These are phyloP conservation scores for Atlantisia rogersi DNA, from an alignment of 2,113 vertebrate species.

Conservation along the genomic window DNA sequence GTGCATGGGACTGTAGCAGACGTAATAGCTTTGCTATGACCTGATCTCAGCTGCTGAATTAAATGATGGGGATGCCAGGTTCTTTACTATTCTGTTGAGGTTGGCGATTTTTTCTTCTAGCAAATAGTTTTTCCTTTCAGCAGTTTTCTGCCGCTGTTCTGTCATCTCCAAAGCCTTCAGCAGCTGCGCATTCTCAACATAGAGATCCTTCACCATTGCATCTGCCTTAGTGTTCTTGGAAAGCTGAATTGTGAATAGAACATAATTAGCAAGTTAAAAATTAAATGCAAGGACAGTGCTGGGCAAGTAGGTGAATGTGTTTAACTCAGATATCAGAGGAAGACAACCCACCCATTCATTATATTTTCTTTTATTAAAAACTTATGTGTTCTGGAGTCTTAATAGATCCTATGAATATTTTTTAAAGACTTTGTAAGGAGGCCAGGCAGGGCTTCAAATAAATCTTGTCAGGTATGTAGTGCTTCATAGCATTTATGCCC, in stretches of 20 bases:
- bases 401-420: accelerated
- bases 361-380: neutral
- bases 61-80: conserved; percentile 80
- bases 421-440: neutral
- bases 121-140: conserved; percentile 92
- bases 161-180: conserved; percentile 89
- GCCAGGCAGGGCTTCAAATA: accelerated
- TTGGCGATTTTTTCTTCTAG: conserved; percentile 93
- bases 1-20: conserved; percentile 24
- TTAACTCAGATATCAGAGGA: neutral
- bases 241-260: conserved; percentile 70
- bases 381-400: accelerated
- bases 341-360: neutral
- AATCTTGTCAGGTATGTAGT: neutral
- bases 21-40: conserved; percentile 61
- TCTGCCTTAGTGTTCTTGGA: conserved; percentile 88
- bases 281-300: neutral
- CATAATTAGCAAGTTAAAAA: neutral
- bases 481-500: neutral
- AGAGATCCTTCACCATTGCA: conserved; percentile 87
- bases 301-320: accelerated
- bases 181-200: conserved; percentile 90
- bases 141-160: conserved; percentile 85
- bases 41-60: conserved; percentile 68
- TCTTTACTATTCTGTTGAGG: conserved; percentile 90